These are phyloP conservation scores for Cataglyphis cursor DNA, from an alignment of 2,888 invertebrate genomes.

Conservation along the genomic window DNA sequence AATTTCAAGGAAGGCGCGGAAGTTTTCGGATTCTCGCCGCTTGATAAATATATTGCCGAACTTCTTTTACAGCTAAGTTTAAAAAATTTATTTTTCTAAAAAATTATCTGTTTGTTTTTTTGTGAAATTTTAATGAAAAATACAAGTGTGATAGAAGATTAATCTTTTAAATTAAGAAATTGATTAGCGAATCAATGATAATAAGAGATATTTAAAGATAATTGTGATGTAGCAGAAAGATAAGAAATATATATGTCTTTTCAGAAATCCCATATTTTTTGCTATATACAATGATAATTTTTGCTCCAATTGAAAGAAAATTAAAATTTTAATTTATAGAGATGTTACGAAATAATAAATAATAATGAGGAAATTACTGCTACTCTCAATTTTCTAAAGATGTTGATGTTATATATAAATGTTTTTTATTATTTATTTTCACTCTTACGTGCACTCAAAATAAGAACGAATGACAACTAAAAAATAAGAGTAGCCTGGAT, in stretches of 20 bases:
- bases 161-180: not conserved
- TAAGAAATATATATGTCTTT: too few relatives aligned
- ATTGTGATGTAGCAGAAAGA: not conserved
- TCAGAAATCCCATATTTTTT: not conserved
- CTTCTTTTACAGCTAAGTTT: not conserved
- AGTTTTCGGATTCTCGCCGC: slow-evolving; percentile 28
- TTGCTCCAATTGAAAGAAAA: not conserved
- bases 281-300: not conserved
- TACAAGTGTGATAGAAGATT: not conserved
- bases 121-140: not conserved
- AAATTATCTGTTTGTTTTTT: not conserved
- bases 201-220: not conserved
- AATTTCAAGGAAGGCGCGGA: slow-evolving; percentile 39
- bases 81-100: not conserved
- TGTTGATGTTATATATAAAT: not conserved
- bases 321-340: not conserved
- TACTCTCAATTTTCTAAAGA: not conserved
- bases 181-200: not conserved
- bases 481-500: slow-evolving; percentile 33
- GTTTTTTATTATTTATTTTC: slow-evolving; percentile 44
- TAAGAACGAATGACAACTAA: slow-evolving; percentile 54
- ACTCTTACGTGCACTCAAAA: slow-evolving; percentile 14
- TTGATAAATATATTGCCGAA: not conserved
- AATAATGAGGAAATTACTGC: not conserved
- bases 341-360: not conserved